phyloP scores from a whole-genome alignment of 2,113 vertebrate genomes.

The Fregata magnificens region DNA sequence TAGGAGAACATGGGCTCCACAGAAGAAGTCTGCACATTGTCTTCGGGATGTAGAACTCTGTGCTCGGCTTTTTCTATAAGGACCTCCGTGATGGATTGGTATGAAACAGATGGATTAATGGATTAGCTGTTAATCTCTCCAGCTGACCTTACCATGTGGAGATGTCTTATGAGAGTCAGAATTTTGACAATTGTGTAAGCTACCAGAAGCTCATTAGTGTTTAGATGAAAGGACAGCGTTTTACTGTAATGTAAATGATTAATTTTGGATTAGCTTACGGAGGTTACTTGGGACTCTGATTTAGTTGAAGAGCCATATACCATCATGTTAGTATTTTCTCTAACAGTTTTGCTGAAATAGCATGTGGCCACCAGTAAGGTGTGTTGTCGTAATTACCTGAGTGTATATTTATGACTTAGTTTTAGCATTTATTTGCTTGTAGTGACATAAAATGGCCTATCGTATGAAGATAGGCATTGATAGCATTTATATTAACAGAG shows the following conservation, averaged over 20 bases:
- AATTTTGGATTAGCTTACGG: background rate
- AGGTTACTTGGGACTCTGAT: background rate
- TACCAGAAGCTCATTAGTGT: background rate
- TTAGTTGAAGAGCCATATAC: background rate
- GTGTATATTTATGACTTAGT: background rate
- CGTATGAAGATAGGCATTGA: background rate
- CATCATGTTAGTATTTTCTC: background rate
- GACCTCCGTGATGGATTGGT: background rate
- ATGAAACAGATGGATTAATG: background rate
- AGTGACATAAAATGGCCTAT: background rate
- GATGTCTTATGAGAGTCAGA: background rate
- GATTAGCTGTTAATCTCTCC: background rate
- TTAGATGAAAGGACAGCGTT: background rate
- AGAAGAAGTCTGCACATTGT: background rate
- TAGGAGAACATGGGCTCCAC: background rate
- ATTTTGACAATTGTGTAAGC: background rate
- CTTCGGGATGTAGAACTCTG: background rate
- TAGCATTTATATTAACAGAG: background rate
- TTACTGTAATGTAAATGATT: background rate
- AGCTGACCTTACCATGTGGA: background rate
- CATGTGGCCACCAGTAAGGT: background rate
- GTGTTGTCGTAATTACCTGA: background rate
- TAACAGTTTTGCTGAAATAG: background rate
- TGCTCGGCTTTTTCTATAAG: background rate
- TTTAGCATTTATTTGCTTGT: background rate